Evolutionary conservation across 2,888 invertebrate genomes (phyloP).

Genomic region (Microplitis manilae): DNA sequence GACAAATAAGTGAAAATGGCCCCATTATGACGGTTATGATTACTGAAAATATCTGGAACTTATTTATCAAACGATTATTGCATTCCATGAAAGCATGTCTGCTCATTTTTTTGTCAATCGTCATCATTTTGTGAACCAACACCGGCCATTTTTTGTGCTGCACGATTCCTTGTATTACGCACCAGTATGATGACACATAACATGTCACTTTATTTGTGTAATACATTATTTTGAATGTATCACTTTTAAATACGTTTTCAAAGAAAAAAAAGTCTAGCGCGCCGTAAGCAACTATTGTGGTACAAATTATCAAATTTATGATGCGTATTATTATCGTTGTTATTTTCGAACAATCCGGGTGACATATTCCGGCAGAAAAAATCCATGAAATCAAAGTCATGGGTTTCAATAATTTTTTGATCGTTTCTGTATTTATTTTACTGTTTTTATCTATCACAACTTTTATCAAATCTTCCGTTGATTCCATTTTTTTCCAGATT

Average conservation of each 20-base stretch:
- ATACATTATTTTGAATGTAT: conserved; percentile 63
- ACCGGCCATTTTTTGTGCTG: conserved; percentile 59
- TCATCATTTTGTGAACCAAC: conserved; percentile 53
- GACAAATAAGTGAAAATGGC: conserved; percentile 54
- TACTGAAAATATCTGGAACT: conserved; percentile 52
- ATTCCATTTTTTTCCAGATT: conserved; percentile 6
- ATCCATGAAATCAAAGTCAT: conserved; percentile 57
- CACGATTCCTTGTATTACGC: conserved; percentile 55
- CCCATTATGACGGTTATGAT: conserved; percentile 49
- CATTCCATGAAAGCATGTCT: conserved; percentile 44
- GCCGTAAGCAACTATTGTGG: conserved; percentile 60
- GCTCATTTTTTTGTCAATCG: conserved; percentile 54
- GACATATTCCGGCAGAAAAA: conserved; percentile 58
- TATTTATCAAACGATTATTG: conserved; percentile 47
- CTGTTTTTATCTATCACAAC: conserved; percentile 49
- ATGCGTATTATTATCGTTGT: conserved; percentile 54
- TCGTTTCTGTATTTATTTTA: conserved; percentile 30
- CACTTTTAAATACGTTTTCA: conserved; percentile 56
- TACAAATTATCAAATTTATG: conserved; percentile 56
- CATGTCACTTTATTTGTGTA: conserved; percentile 59
- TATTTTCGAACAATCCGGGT: conserved; percentile 49
- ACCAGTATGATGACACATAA: conserved; percentile 60
- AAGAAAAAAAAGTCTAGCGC: conserved; percentile 61
- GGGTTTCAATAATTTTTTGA: conserved; percentile 54
- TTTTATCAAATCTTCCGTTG: conserved; percentile 43